These are phyloP conservation scores for Coptodon bakossiorum DNA, from an alignment of 2,113 vertebrate species.

Conservation along the genomic window DNA sequence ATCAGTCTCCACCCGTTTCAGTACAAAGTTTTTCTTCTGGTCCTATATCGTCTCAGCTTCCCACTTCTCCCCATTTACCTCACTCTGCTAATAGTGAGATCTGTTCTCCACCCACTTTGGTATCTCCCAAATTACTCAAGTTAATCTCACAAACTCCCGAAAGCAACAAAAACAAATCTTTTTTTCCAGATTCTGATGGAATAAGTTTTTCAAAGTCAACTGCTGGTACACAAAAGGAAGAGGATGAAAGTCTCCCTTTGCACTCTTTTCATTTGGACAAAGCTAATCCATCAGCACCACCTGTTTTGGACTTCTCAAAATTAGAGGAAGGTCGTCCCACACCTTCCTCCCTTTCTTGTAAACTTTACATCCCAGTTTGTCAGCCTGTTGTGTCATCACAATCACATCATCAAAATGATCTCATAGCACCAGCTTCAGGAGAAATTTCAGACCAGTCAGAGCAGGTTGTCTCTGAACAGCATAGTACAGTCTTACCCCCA, in stretches of 20 bases:
- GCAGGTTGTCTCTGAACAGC: background rate
- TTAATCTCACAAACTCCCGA: background rate
- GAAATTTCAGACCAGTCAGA: background rate
- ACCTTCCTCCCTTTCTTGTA: background rate
- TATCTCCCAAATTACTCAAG: background rate
- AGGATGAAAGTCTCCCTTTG: background rate
- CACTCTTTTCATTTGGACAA: background rate
- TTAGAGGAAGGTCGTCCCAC: background rate
- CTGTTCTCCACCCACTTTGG: background rate
- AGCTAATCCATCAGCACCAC: background rate
- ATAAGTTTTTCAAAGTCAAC: background rate
- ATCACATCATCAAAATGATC: background rate
- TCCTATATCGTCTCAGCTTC: background rate
- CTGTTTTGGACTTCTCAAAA: background rate
- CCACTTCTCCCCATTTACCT: background rate
- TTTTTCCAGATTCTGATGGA: background rate
- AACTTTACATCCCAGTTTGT: background rate
- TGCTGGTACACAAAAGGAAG: background rate
- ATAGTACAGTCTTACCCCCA: background rate
- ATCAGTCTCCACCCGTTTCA: background rate
- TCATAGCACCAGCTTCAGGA: background rate
- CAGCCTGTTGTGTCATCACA: background rate
- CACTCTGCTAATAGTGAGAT: background rate
- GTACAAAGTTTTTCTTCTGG: background rate
- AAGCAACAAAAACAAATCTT: background rate